phyloP scores from a whole-genome alignment of 2,113 vertebrate species.

The Crotalus helleri region DNA sequence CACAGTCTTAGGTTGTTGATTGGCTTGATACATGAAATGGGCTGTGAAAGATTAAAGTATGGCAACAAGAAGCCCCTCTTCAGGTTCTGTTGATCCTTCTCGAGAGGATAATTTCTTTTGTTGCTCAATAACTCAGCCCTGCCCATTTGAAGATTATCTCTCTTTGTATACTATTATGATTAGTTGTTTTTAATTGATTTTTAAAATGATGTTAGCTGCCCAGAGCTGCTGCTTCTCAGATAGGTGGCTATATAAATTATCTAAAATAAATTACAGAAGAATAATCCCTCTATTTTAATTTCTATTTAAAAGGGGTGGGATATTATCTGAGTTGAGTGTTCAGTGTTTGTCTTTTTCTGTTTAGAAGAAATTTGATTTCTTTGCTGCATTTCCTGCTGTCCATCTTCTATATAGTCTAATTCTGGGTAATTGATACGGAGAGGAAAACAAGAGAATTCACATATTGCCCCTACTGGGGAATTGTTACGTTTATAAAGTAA shows the following conservation, averaged over 20 bases:
- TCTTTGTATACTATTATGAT: not conserved
- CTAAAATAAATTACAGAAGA: not conserved
- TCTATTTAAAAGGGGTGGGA: slow-evolving; percentile 35
- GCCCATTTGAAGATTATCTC: not conserved
- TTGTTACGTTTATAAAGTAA: not conserved
- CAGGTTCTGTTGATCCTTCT: slow-evolving; percentile 6
- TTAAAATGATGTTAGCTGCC: not conserved
- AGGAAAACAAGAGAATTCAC: not conserved
- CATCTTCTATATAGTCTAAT: slow-evolving; percentile 18
- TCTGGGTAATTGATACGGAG: not conserved
- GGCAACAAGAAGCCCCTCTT: not conserved
- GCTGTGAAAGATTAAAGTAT: not conserved
- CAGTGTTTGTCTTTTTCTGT: slow-evolving; percentile 44
- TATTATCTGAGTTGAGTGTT: slow-evolving; percentile 60
- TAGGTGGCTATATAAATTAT: not conserved
- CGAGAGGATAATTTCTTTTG: slow-evolving; percentile 1
- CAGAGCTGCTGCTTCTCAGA: not conserved
- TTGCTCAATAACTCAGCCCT: slow-evolving; percentile 20
- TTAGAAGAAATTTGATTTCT: slow-evolving; percentile 46
- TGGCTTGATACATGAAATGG: not conserved
- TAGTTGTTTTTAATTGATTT: not conserved
- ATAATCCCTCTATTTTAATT: slow-evolving; percentile 9
- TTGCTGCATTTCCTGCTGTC: not conserved
- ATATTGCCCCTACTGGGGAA: rapidly evolving
- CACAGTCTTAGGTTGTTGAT: not conserved